A percentile compares a stretch with the other conserved stretches of the same genome.
These are phyloP conservation scores for Drosophila austrosaltans DNA, from an alignment of 2,888 invertebrate species.

Conservation along the genomic window DNA sequence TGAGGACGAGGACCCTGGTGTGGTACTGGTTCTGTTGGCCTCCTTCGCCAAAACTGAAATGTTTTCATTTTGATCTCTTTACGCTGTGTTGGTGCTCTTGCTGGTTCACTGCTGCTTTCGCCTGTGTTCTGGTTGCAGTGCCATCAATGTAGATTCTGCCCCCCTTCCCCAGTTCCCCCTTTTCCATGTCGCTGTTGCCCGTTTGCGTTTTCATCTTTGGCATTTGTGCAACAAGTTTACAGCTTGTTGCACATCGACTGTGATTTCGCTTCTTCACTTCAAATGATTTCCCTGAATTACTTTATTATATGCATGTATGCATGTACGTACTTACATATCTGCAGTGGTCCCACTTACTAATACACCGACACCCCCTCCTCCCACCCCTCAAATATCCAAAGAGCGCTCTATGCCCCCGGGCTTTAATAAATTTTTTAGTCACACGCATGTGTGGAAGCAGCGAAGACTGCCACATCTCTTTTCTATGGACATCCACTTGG, in stretches of 20 bases:
- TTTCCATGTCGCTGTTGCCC: conserved; percentile 16
- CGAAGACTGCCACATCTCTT: not conserved
- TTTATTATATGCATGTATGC: conserved; percentile 59
- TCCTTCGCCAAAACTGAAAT: conserved; percentile 49
- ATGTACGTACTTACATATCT: not conserved
- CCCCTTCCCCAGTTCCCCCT: conserved; percentile 17
- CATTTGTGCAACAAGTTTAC: conserved; percentile 69
- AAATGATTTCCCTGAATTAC: conserved; percentile 76
- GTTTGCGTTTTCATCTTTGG: conserved; percentile 59
- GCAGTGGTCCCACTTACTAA: conserved; percentile 18
- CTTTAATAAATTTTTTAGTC: conserved; percentile 78
- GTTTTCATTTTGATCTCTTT: conserved; percentile 78
- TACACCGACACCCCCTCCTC: not conserved
- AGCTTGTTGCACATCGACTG: conserved; percentile 72
- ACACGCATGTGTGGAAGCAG: conserved; percentile 43
- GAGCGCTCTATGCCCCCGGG: conserved; percentile 59
- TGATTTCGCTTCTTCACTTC: conserved; percentile 73
- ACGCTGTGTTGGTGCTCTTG: conserved; percentile 70
- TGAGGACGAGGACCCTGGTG: conserved; percentile 27
- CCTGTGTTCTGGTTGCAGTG: conserved; percentile 36
- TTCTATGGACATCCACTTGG: conserved; percentile 1
- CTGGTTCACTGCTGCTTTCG: conserved; percentile 18
- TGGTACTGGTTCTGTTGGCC: conserved; percentile 4
- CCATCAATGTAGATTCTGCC: conserved; percentile 20
- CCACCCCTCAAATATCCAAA: conserved; percentile 27